Base-by-base conservation (phyloP, 2,888 invertebrate genomes). In the Sepioteuthis lessoniana region DNA sequence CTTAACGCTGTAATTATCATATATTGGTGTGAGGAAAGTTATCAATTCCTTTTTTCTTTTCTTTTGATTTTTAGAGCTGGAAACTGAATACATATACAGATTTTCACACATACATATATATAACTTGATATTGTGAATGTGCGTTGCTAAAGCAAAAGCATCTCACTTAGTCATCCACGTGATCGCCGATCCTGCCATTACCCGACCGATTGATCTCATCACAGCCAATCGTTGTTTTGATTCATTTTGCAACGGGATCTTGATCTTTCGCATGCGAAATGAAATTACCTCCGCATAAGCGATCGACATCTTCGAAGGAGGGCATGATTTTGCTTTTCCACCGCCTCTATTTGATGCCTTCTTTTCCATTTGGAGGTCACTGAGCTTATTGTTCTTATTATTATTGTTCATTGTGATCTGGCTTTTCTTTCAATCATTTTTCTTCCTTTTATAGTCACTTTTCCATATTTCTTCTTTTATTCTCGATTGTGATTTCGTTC, bases 381-480 rank as follows among this genome's bases (percentile, higher is more conserved):
- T 35, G n/a, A 76, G n/a, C n/a, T 35, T n/a, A 76, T 76, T n/a
- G 35, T 76, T 76, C 16, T 76, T n/a, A 13, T 35, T 76, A n/a
- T 35, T 16, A 1, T n/a, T 0, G 0, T n/a, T 2, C 76, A 0
- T n/a, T n/a, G 0, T 76, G 13, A n/a, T 76, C n/a, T n/a, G 2
- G 1, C 4, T 35, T 4, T 76, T 31, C 25, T 60, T 21, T 60
- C 60, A 10, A 8, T 28, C 31, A 60, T 25, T 1, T 28, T 16
- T 47, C 7, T 28, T 8, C 31, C 60, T 60, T 60, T 31, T 31
- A 7, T 5, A 31, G 5, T 60, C 25, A 31, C 5, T 25, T 21
- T 50, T 4, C 25, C 10, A 2, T 50, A 16, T 50, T 50, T 50
- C 25, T 60, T 7, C 28, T 28, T 60, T 60, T 28, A 19, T 60